Base-by-base conservation (phyloP, 2,113 vertebrate species). In the Parus major region DNA sequence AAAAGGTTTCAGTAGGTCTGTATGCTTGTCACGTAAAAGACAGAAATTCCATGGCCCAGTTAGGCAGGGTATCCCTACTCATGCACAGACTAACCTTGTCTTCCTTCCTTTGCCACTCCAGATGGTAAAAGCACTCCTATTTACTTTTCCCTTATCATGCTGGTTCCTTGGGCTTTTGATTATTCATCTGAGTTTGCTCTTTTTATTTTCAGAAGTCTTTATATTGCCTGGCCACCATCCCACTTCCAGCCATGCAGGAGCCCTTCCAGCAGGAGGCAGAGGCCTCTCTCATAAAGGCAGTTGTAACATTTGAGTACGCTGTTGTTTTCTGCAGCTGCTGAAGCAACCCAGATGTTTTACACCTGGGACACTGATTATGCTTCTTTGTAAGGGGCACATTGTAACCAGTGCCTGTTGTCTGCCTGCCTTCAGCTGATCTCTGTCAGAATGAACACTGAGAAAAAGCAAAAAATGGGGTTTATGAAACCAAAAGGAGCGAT, bases 1-100 rank as follows among this genome's bases (percentile, higher is more conserved):
- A 18, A 73, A 92, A 53, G 24, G 33, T 63, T 90, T 88, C 69
- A 56, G 65, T 41, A 11, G 42, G 12, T 56, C 60, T 84, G 68
- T 33, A 20, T 22, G 6, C 29, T 78, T 0, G 0, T 77, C 56
- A 17, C 1, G 0, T 66, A 22, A 39, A 92, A 66, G n/a, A 52
- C 41, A 39, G 22, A 65, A 78, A n/a, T 64, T 29, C 68, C 11
- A 2, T n/a, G 60, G 44, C 57, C 52, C 44, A 8, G 1, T 71
- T 68, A 77, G 53, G 53, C 65, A 69, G 36, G 19, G 29, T 64
- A 8, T 69, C 57, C n/a, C 28, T 82, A 1, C 44, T 68, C 31
- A 3, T 24, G 25, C 77, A 18, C 24, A 64, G n/a, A 20, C 57
- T 79, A 68, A 25, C 50, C 39, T 65, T 44, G 6, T 41, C 80